A percentile compares a stretch with the other conserved stretches of the same genome.
Conservation (phyloP, 35 echinoderm and acorn worm species). For the Apostichopus parvimensis region DNA sequence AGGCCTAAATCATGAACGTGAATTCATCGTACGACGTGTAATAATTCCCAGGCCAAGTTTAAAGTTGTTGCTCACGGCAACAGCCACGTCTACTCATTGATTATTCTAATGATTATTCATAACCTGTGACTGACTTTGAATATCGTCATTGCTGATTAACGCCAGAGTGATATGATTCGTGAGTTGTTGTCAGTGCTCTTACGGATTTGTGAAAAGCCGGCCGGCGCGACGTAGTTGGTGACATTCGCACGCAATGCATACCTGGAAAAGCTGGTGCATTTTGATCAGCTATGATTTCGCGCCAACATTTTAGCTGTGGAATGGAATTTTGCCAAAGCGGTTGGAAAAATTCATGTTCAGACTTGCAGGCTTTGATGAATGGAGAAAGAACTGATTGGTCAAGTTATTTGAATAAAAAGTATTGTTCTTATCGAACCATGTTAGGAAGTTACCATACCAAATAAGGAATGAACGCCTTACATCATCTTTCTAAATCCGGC, state of each 20-base stretch:
- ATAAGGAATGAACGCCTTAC: constrained; percentile 52
- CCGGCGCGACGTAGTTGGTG: constrained; percentile 45
- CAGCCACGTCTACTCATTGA: constrained; percentile 59
- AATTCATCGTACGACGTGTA: constrained; percentile 55
- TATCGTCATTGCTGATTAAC: constrained; percentile 60
- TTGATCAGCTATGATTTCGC: constrained; percentile 49
- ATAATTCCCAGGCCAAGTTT: constrained; percentile 57
- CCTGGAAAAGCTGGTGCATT: constrained; percentile 40
- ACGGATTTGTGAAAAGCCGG: constrained; percentile 58
- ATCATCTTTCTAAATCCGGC: constrained; percentile 62
- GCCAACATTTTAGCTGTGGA: constrained; percentile 41
- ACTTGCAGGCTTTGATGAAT: constrained; percentile 60
- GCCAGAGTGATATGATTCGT: constrained; percentile 55
- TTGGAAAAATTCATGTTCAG: constrained; percentile 53
- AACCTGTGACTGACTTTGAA: constrained; percentile 53
- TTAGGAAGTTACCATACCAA: constrained; percentile 49
- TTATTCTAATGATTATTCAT: constrained; percentile 57
- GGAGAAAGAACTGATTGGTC: constrained; percentile 56
- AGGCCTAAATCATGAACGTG: constrained; percentile 25
- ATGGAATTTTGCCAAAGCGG: constrained; percentile 56
- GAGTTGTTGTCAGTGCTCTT: constrained; percentile 60
- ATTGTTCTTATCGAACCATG: constrained; percentile 52
- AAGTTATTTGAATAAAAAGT: constrained; percentile 54
- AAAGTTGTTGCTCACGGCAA: constrained; percentile 60
- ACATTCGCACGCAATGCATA: constrained; percentile 54